Evolutionary conservation across 2,113 vertebrate species (phyloP).

Genomic region (Neolamprologus ventralis): DNA sequence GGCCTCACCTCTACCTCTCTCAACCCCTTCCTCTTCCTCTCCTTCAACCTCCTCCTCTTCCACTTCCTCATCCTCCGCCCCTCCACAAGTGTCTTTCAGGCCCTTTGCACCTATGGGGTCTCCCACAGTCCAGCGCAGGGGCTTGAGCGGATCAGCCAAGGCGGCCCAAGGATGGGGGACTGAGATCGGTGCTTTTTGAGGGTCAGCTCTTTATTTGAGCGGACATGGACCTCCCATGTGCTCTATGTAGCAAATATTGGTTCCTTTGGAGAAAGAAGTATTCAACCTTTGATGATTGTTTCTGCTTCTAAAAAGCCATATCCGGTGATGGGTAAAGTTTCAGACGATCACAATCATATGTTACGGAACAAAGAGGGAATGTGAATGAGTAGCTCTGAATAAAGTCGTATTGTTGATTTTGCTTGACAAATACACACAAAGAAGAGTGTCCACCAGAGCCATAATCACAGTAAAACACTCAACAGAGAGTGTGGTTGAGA

Average conservation of each 20-base stretch:
- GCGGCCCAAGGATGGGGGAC: conserved; percentile 79
- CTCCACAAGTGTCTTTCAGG: conserved; percentile 66
- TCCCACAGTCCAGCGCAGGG: conserved; percentile 59
- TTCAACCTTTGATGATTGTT: conserved; percentile 18
- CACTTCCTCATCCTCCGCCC: conserved; percentile 39
- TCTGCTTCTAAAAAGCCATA: conserved; percentile 57
- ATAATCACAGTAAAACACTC: conserved; percentile 12
- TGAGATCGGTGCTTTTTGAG: conserved; percentile 88
- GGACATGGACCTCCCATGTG: conserved; percentile 6
- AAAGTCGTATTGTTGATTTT: neutral
- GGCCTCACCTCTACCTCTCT: conserved; percentile 58
- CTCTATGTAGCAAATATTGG: conserved; percentile 4
- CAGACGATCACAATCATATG: conserved; percentile 14
- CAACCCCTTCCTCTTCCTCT: conserved; percentile 41
- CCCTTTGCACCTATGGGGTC: conserved; percentile 68
- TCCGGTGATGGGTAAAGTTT: conserved; percentile 17
- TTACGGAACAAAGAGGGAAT: conserved; percentile 12
- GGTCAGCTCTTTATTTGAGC: neutral
- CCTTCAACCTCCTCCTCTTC: conserved; percentile 35
- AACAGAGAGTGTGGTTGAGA: neutral
- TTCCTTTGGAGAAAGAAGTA: neutral
- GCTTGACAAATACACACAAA: conserved; percentile 1
- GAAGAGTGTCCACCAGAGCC: conserved; percentile 38
- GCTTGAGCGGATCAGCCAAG: conserved; percentile 57
- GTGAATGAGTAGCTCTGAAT: conserved; percentile 22